These are phyloP conservation scores for Nothocercus nigrocapillus DNA, from an alignment of 2,113 vertebrate species.

Conservation along the genomic window DNA sequence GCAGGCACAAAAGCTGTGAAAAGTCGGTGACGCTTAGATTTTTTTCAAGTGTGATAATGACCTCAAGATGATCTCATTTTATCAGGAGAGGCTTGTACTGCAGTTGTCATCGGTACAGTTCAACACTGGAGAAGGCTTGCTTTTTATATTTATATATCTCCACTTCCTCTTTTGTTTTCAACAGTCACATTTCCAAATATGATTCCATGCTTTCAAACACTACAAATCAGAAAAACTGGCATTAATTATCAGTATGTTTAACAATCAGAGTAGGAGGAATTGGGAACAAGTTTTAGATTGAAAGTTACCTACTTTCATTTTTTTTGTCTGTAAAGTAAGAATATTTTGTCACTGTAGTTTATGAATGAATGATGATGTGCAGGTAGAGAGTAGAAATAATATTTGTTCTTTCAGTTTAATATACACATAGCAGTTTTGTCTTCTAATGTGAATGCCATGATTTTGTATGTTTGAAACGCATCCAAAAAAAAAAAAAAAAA, in stretches of 20 bases:
- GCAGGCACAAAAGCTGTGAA: slow-evolving; percentile 20
- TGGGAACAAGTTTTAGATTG: background rate
- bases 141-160: background rate
- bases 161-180: background rate
- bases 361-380: background rate
- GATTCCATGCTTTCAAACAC: background rate
- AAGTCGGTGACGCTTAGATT: background rate
- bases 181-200: background rate
- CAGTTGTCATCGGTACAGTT: background rate
- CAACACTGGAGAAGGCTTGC: background rate
- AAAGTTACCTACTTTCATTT: background rate
- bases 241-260: background rate
- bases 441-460: background rate
- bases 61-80: slow-evolving; percentile 19
- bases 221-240: background rate
- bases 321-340: background rate
- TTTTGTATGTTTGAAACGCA: background rate
- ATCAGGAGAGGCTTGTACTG: background rate
- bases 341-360: background rate
- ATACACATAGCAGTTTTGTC: background rate
- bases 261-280: background rate
- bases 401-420: background rate
- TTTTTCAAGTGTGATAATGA: slow-evolving; percentile 44
- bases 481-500: background rate
- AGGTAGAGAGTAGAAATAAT: background rate